Evolutionary conservation across 2,113 vertebrate species (phyloP), one percentile per base, ranked within the genome.

Genomic region (Dicentrarchus labrax): DNA sequence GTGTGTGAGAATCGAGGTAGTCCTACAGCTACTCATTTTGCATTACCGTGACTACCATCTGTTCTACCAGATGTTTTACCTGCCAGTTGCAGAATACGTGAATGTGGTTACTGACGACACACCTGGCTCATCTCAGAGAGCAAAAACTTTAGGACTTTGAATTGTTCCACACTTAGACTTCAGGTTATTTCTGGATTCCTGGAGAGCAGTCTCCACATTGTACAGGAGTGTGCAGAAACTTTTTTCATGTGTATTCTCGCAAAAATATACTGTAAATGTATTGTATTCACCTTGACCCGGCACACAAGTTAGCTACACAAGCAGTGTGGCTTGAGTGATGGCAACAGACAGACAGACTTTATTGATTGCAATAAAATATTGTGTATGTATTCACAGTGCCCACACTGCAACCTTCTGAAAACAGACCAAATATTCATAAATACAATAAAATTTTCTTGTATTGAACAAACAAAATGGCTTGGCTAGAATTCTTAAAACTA

Each of bases 1-100:
- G 39, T 24, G 39, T 48, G 38, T 48, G 43, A 53, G 24, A 17
- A 3, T 21, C 15, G 30, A 53, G 45, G n/a, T 36, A 30, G 30
- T 30, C 30, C 30, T 30, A 61, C 43, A 69, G 17, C 53, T 43
- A 21, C 10, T 50, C 48, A 39, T 5, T 67, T 30, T 71, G 66
- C 50, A 72, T 84, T 60, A 51, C 36, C 1, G 8, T 72, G 51
- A 71, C 66, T 11, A 53, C 76, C 82, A 76, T 71, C 66, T 86
- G 78, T 17, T 81, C 59, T 2, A 11, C 59, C 84, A 86, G 72
- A 81, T 86, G 84, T 59, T 66, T 60, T 39, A 76, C 36, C 53
- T 60, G 19, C 45, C 66, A 59, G 24, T 64, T 50, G 74, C 30
- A 72, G 68, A 57, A 22, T 39, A 36, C 36, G 30, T 50, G 21